These are phyloP conservation scores for Graphium colonna DNA, from an alignment of 2,888 invertebrate species.

Conservation along the genomic window DNA sequence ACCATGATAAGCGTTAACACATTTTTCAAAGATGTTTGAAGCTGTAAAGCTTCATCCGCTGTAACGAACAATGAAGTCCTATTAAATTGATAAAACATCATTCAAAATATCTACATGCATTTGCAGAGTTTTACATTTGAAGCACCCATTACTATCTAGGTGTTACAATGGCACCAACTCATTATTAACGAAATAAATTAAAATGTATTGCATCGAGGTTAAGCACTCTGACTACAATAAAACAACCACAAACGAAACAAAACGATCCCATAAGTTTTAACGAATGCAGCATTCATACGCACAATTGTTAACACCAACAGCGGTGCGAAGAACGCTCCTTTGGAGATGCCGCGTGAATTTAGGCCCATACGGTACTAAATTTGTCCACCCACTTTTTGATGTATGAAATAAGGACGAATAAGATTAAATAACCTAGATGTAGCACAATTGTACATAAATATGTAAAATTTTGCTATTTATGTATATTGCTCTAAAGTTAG, in stretches of 20 bases:
- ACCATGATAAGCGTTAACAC: neutral
- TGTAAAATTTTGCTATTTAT: too few relatives aligned
- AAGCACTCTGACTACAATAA: neutral
- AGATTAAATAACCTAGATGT: slow-evolving; percentile 17
- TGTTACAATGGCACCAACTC: neutral
- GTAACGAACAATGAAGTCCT: too few relatives aligned
- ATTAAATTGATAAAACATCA: too few relatives aligned
- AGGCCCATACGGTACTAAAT: slow-evolving; percentile 18
- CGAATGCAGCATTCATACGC: slow-evolving; percentile 3
- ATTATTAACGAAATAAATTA: neutral
- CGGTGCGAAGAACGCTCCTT: slow-evolving; percentile 14
- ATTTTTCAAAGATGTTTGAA: too few relatives aligned
- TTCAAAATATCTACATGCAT: too few relatives aligned
- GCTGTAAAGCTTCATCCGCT: too few relatives aligned
- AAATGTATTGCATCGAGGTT: neutral
- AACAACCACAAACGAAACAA: slow-evolving; percentile 5
- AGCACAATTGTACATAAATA: too few relatives aligned
- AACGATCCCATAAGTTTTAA: slow-evolving; percentile 13
- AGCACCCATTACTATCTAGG: too few relatives aligned
- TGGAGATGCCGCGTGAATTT: slow-evolving; percentile 14
- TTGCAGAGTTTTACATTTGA: too few relatives aligned
- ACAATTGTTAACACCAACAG: slow-evolving; percentile 4
- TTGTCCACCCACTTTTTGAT: slow-evolving; percentile 21
- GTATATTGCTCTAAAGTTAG: too few relatives aligned
- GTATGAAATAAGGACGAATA: slow-evolving; percentile 19